Evolutionary conservation across 1,140 invertebrate genomes (phyloP).

Genomic region (Spodoptera litura): DNA sequence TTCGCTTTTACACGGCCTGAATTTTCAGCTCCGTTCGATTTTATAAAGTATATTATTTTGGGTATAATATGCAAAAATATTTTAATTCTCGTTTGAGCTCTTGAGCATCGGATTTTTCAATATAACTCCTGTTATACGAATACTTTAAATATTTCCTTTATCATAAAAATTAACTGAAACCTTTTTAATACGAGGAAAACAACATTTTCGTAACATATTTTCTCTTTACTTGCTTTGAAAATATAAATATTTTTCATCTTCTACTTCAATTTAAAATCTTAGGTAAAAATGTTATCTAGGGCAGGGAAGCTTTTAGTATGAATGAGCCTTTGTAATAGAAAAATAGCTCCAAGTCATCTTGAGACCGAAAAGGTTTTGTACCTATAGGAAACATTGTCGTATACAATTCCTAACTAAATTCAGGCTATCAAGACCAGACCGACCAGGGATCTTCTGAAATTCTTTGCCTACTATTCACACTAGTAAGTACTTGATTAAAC

Average conservation of each 20-base stretch:
- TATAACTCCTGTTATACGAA: conserved; percentile 4
- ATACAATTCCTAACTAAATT: too few relatives aligned
- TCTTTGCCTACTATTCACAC: too few relatives aligned
- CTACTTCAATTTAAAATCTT: not conserved
- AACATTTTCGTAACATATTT: not conserved
- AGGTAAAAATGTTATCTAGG: not conserved
- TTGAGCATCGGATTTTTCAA: not conserved
- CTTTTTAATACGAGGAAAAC: not conserved
- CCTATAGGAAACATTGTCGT: too few relatives aligned
- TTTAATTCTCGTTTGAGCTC: not conserved
- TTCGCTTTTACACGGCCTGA: too few relatives aligned
- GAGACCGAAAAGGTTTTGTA: too few relatives aligned
- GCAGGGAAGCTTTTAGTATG: not conserved
- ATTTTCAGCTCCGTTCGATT: too few relatives aligned
- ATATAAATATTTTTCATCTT: conserved; percentile 1
- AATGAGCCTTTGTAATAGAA: not conserved
- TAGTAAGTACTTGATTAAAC: too few relatives aligned
- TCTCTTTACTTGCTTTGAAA: not conserved
- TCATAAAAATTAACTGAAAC: conserved; percentile 19
- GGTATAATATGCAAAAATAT: not conserved
- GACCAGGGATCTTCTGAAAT: too few relatives aligned
- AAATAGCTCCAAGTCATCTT: not conserved
- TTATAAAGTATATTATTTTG: too few relatives aligned
- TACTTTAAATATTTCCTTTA: not conserved
- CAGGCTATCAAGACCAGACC: too few relatives aligned